Conservation (phyloP, 2,888 invertebrate species). For the Heliconius charithonia region DNA sequence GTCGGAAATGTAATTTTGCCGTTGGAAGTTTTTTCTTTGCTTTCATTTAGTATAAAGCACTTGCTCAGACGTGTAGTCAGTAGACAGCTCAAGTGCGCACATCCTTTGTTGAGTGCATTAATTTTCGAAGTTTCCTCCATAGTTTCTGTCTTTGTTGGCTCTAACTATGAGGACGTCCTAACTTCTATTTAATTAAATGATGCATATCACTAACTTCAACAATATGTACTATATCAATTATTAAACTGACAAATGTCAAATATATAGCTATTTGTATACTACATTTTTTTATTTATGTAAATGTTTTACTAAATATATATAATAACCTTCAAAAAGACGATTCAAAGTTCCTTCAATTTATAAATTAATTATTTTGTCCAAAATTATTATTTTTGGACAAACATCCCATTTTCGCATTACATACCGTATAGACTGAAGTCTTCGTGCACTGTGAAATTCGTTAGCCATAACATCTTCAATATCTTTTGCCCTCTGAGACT, state of each 20-base stretch:
- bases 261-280: neutral
- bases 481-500: neutral
- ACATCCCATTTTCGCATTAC: neutral
- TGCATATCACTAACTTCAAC: conserved; percentile 6
- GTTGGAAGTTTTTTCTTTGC: conserved; percentile 18
- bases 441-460: neutral
- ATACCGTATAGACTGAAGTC: neutral
- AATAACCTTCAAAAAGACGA: neutral
- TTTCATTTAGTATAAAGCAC: conserved; percentile 25
- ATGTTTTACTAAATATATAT: neutral
- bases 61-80: conserved; percentile 34
- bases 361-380: no score
- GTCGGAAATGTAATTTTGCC: conserved; percentile 30
- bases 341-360: neutral
- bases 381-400: no score
- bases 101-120: conserved; percentile 53
- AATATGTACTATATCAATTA: neutral
- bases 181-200: conserved; percentile 15
- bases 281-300: no score
- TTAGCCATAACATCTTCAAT: neutral
- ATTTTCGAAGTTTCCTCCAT: conserved; percentile 43
- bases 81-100: conserved; percentile 51
- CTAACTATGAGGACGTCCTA: conserved; percentile 33
- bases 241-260: neutral
- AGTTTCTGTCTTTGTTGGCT: conserved; percentile 34